Base-by-base conservation (phyloP, 2,113 vertebrate species). In the Acrocephalus kingi region DNA sequence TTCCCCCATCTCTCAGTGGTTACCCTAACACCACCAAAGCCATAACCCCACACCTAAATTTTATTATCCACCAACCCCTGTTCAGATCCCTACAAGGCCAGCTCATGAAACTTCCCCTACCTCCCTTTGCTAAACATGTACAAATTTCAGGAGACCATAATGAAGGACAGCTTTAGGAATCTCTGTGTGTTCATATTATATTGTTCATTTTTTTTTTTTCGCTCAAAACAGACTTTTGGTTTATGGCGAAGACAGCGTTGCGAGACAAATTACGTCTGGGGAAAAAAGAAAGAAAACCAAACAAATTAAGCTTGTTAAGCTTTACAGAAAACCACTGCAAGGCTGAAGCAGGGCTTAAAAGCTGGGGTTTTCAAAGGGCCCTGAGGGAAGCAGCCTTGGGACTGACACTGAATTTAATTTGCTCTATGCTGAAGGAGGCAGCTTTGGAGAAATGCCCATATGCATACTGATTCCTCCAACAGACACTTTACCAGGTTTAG, bases 341-440 rank as follows among this genome's bases (percentile, higher is more conserved):
- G 55, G 94, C 78, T 95, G 66, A 95, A 75, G 35, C 72, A 81
- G 45, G 61, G 75, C 52, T 78, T 93, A 88, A 93, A 94, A 91
- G 75, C 84, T 51, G 33, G 52, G 28, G 30, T 69, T 90, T 96
- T 85, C 86, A 91, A 96, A 92, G 86, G 48, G 43, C 79, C 90
- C 78, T 45, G 48, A 87, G 79, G 92, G 89, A 91, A 83, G 52
- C 31, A 90, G 93, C 75, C 55, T 39, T 39, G 52, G 51, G 64
- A 63, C 85, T 95, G 95, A 75, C 72, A 52, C 82, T 88, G 94
- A 90, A 86, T 95, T 96, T 90, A 85, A 93, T 94, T 96, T 96
- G 79, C 61, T 88, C 21, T 74, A 2, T 59, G 93, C 72, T 45
- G 28, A 94, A 92, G 79, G 22, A 90, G 41, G 27, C 52, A 67